Base-by-base conservation (phyloP, 2,888 invertebrate genomes). In the Micropterix aruncella region DNA sequence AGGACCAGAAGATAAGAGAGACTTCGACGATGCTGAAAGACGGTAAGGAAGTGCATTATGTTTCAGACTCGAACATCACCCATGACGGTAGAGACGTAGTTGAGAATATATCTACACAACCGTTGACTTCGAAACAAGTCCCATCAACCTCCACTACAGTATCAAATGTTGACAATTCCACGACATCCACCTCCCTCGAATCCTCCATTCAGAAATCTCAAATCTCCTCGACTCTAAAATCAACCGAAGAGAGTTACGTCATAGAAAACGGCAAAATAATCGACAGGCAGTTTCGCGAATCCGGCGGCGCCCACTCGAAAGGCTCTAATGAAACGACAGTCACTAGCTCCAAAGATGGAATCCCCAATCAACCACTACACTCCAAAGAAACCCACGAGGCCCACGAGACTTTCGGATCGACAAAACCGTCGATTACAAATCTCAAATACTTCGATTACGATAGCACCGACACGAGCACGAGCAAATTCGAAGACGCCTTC, bases 231-330 rank as follows among this genome's bases (percentile, higher is more conserved):
- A 9, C 38, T 14, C 14, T 14, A 12, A 38, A 12, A 14, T 9
- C 16, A 5, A 5, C 12, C 14, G 38, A 38, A 38, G 38, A 14
- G 5, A 15, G 15, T 38, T 16, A 15, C 14, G 14, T 12, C 14
- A 38, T 38, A 14, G 15, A 14, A 1, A 65, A 66, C 52, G 65
- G 65, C 49, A 51, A 59, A 18, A 57, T 65, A 38, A 53, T 65
- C 9, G 65, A 65, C 41, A 52, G 60, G 45, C 60, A 64, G 51
- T 62, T 62, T 41, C 61, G 62, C 44, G 65, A 67, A 54, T 54
- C 60, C 14, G 60, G 60, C 18, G 54, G 53, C 41, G 54, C 38
- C n/a, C n/a, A n/a, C 14, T 5, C 5, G 7, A 18, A 38, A 19
- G 17, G 19, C 19, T 39, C 12, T 12, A 40, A 40, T 19, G 17